Evolutionary conservation across 2,797 vertebrate genomes (phyloP).

Genomic region (Rhyacichthys aspro): DNA sequence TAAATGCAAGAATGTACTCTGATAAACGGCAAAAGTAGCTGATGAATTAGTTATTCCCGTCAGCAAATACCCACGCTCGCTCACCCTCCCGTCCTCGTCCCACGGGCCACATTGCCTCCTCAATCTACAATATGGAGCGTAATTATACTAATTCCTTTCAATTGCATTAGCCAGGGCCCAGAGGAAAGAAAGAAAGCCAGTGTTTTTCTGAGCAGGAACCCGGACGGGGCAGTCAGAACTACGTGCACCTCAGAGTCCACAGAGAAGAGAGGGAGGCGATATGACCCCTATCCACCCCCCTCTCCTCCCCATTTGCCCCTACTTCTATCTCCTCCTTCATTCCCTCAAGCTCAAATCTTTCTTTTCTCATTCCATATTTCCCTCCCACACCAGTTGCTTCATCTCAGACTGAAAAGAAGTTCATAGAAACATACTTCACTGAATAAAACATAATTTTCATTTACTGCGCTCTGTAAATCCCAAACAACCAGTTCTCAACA

Average conservation of each 20-base stretch:
- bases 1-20: constrained; percentile 79
- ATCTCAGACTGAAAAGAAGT: constrained; percentile 37
- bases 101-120: constrained; percentile 73
- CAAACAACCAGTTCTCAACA: too few species aligned
- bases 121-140: constrained; percentile 78
- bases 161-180: constrained; percentile 83
- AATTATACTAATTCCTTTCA: constrained; percentile 87
- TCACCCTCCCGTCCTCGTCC: constrained; percentile 60
- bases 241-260: constrained; percentile 71
- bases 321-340: constrained; percentile 48
- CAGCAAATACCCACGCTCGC: constrained; percentile 79
- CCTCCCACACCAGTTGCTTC: constrained; percentile 62
- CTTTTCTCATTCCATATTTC: constrained; percentile 61
- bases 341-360: constrained; percentile 57
- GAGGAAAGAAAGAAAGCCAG: constrained; percentile 84
- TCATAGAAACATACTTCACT: constrained; percentile 15
- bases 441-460: too few species aligned
- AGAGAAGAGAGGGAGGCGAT: constrained; percentile 61
- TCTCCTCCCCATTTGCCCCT: constrained; percentile 43
- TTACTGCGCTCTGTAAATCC: too few species aligned
- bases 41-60: constrained; percentile 80
- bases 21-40: constrained; percentile 75
- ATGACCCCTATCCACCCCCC: constrained; percentile 65
- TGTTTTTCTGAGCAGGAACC: constrained; percentile 81
- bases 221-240: constrained; percentile 56